These are phyloP conservation scores for Oryctolagus cuniculus DNA, from an alignment of 2,113 vertebrate species.

Conservation along the genomic window mOryCun1.1 NC_091437.1:116451501-116452000, in stretches of 20 bases:
- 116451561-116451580: background rate
- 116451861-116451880: background rate
- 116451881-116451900: background rate
- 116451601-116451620: background rate
- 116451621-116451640: background rate
- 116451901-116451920: background rate
- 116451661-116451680: background rate
- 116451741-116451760: background rate
- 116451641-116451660: background rate
- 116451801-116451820: background rate
- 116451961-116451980: background rate
- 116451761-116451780: background rate
- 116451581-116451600: background rate
- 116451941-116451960: background rate
- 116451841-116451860: slow-evolving; percentile 13
- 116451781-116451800: background rate
- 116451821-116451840: background rate
- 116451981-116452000: background rate
- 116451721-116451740: background rate
- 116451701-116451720: background rate
- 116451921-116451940: background rate
- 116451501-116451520: slow-evolving; percentile 45
- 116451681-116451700: background rate
- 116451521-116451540: slow-evolving; percentile 9
- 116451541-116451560: slow-evolving; percentile 15